Percentiles rank a stretch among this genome's conserved stretches.
phyloP scores from a whole-genome alignment of 1,140 invertebrate genomes.

The Mesaphorura yosii region DNA sequence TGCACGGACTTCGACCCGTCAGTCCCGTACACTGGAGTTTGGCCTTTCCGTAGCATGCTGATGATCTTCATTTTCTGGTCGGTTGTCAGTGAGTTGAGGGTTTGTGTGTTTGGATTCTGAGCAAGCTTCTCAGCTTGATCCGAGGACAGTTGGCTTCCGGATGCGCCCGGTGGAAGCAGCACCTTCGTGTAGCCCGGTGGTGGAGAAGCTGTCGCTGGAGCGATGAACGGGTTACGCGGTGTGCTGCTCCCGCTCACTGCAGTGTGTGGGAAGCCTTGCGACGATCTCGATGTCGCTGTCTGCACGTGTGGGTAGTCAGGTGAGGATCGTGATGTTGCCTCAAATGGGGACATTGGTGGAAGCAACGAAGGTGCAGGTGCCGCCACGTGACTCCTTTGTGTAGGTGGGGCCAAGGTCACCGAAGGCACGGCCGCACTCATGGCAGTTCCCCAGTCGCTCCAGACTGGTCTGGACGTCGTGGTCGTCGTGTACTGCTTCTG shows the following conservation, averaged over 20 bases:
- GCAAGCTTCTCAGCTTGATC: background rate
- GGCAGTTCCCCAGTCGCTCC: background rate
- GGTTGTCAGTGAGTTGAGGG: constrained; percentile 4
- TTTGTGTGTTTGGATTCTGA: constrained; percentile 9
- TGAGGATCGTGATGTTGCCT: background rate
- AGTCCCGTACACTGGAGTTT: constrained; percentile 3
- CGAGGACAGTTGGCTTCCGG: background rate
- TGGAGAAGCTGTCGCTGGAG: constrained; percentile 7
- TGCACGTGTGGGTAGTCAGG: background rate
- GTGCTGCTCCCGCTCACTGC: too few relatives aligned
- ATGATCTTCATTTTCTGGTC: constrained; percentile 23
- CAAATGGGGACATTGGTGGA: too few relatives aligned
- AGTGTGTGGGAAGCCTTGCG: too few relatives aligned
- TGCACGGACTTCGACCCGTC: background rate
- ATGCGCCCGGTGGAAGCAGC: constrained; percentile 14
- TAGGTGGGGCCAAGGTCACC: background rate
- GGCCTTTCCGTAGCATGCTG: constrained; percentile 6
- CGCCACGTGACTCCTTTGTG: too few relatives aligned
- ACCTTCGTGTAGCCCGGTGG: constrained; percentile 25
- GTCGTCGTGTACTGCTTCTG: background rate
- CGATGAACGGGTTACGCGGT: background rate
- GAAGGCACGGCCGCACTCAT: background rate
- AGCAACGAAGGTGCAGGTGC: background rate
- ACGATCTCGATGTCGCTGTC: too few relatives aligned
- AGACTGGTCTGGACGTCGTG: background rate